phyloP scores from a whole-genome alignment of 2,113 vertebrate genomes.

The Parus major region DNA sequence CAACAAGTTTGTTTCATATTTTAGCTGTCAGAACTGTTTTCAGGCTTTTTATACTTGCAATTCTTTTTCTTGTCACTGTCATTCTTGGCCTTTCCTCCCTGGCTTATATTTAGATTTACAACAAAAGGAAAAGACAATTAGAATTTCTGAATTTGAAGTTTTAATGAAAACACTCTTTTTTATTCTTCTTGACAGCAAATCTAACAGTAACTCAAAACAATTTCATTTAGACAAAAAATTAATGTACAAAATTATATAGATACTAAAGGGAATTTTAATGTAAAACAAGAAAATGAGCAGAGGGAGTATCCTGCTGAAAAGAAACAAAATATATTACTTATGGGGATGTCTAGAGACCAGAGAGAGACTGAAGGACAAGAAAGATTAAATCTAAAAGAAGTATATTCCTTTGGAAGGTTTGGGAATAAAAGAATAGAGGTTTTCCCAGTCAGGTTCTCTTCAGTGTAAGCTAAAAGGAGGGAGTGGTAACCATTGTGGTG shows the following conservation, averaged over 20 bases:
- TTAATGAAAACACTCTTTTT: neutral
- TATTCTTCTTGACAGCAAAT: neutral
- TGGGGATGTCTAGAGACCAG: neutral
- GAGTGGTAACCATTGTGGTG: neutral
- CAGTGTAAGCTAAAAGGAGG: neutral
- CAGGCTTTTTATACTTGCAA: neutral
- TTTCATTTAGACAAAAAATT: neutral
- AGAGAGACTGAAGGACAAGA: neutral
- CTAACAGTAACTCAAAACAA: neutral
- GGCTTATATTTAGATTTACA: neutral
- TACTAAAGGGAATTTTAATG: neutral
- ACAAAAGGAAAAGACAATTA: neutral
- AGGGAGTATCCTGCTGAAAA: neutral
- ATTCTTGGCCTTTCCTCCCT: neutral
- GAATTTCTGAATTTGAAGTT: neutral
- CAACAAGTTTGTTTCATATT: constrained; percentile 4
- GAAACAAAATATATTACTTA: neutral
- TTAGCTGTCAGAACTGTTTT: neutral
- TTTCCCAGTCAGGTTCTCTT: neutral
- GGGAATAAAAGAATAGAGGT: neutral
- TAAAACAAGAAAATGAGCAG: neutral
- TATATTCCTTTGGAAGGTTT: neutral
- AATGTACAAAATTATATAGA: neutral
- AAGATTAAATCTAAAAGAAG: neutral
- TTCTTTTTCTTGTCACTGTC: neutral